Conservation (phyloP, 92 coral and sea anemone genomes). For the Palythoa caribaeorum region DNA sequence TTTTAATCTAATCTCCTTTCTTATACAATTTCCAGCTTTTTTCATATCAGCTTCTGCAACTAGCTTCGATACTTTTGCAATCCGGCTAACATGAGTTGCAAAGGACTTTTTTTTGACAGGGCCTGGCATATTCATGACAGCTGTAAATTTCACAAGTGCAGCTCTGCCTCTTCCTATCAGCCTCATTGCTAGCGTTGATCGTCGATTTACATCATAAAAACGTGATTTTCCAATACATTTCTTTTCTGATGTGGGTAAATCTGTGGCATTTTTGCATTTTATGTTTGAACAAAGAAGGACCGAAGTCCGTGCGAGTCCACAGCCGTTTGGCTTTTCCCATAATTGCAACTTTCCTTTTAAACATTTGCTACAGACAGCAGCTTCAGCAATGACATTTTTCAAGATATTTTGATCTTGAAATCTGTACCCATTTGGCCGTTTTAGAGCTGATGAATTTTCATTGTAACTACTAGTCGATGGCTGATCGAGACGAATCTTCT, state of each 20-base stretch:
- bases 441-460: background rate
- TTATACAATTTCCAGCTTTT: conserved; percentile 33
- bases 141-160: conserved; percentile 42
- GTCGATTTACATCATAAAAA: conserved; percentile 50
- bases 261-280: conserved; percentile 34
- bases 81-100: conserved; percentile 46
- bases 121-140: conserved; percentile 58
- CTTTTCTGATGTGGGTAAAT: conserved; percentile 41
- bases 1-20: conserved; percentile 48
- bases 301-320: conserved; percentile 54
- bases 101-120: conserved; percentile 54
- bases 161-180: conserved; percentile 60
- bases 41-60: conserved; percentile 53
- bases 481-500: conserved; percentile 43
- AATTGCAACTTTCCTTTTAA: background rate
- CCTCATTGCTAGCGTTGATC: conserved; percentile 55
- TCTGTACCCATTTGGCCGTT: conserved; percentile 34
- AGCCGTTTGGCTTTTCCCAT: conserved; percentile 44
- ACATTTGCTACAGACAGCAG: conserved; percentile 59
- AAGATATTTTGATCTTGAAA: conserved; percentile 52
- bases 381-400: conserved; percentile 22
- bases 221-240: conserved; percentile 42
- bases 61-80: conserved; percentile 9
- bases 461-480: conserved; percentile 12
- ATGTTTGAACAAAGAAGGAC: conserved; percentile 54